Base-by-base conservation (phyloP, 2,888 invertebrate genomes). In the Lagria hirta region DNA sequence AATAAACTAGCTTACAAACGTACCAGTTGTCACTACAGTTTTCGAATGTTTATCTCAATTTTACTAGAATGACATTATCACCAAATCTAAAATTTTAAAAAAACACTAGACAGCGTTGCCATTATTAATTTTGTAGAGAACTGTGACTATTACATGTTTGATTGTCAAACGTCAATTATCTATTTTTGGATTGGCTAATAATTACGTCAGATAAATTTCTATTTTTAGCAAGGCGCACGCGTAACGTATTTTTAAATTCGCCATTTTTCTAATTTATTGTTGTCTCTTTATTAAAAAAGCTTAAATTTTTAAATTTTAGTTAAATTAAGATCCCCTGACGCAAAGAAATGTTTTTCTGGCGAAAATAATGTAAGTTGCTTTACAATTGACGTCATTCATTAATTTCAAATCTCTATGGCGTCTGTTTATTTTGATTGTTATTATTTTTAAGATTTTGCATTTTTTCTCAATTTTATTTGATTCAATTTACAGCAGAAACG, bases 251-350 rank as follows among this genome's bases (percentile, higher is more conserved):
- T 60, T 58, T 57, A 58, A 66, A 61, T 67, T 65, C 69, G 69
- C 70, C 70, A 71, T 71, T 66, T 67, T 64, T 69, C 59, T 64
- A 62, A 65, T 68, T 68, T 68, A 65, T 67, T 66, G 65, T 67
- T 65, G 65, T 64, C 52, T 60, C 59, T 63, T 61, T 60, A 59
- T 56, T 58, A 56, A 54, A 58, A 60, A 60, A 58, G 53, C 48
- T 50, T 54, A 47, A 54, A 45, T 53, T 48, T 49, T 50, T 49
- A 46, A n/a, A n/a, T n/a, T n/a, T 55, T 55, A 56, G 49, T 48
- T 53, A 50, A 56, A 60, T 48, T n/a, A n/a, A n/a, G 47, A 47
- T 37, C 32, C 41, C n/a, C 48, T 20, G 48, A 51, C 40, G 48
- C 22, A 21, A 29, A 30, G 34, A 26, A 32, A 50, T 54, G 49